phyloP scores from a whole-genome alignment of 2,888 invertebrate genomes.

The Stictocephala bisonia region DNA sequence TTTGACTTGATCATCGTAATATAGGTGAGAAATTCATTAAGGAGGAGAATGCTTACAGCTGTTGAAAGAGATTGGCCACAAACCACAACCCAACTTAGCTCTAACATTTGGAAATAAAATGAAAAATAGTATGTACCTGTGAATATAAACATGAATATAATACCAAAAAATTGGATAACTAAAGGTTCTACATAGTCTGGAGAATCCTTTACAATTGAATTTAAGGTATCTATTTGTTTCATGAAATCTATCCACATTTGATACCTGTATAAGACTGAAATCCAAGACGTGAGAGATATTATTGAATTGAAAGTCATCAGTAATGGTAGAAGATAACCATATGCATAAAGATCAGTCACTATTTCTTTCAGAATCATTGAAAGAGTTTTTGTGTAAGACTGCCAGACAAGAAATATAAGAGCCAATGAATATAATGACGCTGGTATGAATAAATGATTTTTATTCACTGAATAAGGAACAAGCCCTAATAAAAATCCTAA shows the following conservation, averaged over 20 bases:
- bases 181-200: background rate
- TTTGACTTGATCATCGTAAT: background rate
- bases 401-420: constrained; percentile 16
- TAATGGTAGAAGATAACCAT: constrained; percentile 11
- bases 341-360: background rate
- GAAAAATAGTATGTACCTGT: background rate
- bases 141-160: background rate
- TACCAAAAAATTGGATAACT: background rate
- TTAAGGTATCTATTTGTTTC: background rate
- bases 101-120: background rate
- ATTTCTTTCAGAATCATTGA: background rate
- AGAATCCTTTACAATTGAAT: background rate
- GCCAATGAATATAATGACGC: background rate
- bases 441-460: background rate
- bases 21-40: constrained; percentile 9
- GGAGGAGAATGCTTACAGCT: background rate
- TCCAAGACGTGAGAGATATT: background rate
- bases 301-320: constrained; percentile 8
- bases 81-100: background rate
- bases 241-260: background rate
- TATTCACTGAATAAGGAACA: constrained; percentile 8
- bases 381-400: background rate
- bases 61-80: background rate
- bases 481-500: constrained; percentile 5
- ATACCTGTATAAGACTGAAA: background rate